A percentile compares a stretch with the other conserved stretches of the same genome.
Conservation (phyloP, 2,113 vertebrate genomes). For the Pseudorasbora parva region DNA sequence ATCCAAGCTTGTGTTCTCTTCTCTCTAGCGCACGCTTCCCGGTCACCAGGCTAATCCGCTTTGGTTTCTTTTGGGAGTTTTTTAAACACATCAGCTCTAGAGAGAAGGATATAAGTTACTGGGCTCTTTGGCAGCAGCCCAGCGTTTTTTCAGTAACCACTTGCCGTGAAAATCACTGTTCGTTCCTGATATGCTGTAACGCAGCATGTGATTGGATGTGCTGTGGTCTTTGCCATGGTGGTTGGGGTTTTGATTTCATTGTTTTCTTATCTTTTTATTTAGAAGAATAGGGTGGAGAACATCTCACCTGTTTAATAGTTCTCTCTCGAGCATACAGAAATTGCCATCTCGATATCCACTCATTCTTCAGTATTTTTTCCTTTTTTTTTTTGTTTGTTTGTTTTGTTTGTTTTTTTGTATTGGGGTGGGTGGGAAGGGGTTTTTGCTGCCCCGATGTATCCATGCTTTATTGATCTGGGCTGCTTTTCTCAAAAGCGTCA, state of each 20-base stretch:
- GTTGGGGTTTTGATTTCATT: slow-evolving; percentile 20
- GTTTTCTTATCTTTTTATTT: slow-evolving; percentile 57
- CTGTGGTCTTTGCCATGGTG: slow-evolving; percentile 48
- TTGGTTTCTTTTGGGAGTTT: slow-evolving; percentile 13
- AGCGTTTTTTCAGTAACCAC: slow-evolving; percentile 43
- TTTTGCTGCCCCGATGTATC: slow-evolving; percentile 75
- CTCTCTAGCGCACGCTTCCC: slow-evolving; percentile 42
- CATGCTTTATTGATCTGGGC: background rate
- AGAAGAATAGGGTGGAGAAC: slow-evolving; percentile 74
- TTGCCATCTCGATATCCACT: slow-evolving; percentile 54
- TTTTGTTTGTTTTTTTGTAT: slow-evolving; percentile 29
- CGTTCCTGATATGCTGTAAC: slow-evolving; percentile 1
- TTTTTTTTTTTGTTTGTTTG: slow-evolving; percentile 28
- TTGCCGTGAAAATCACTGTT: slow-evolving; percentile 51
- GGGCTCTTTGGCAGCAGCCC: slow-evolving; percentile 77
- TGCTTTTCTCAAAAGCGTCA: too few species aligned
- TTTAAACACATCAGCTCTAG: slow-evolving; percentile 43
- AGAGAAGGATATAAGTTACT: slow-evolving; percentile 63
- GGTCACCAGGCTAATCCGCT: slow-evolving; percentile 46
- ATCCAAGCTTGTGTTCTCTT: slow-evolving; percentile 63
- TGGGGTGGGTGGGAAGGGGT: slow-evolving; percentile 58
- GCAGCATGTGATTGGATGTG: slow-evolving; percentile 10
- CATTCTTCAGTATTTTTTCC: slow-evolving; percentile 67
- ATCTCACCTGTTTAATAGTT: slow-evolving; percentile 67
- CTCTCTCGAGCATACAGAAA: background rate